Evolutionary conservation across 2,113 vertebrate species (phyloP).

Genomic region (Tricholaema leucomelas): DNA sequence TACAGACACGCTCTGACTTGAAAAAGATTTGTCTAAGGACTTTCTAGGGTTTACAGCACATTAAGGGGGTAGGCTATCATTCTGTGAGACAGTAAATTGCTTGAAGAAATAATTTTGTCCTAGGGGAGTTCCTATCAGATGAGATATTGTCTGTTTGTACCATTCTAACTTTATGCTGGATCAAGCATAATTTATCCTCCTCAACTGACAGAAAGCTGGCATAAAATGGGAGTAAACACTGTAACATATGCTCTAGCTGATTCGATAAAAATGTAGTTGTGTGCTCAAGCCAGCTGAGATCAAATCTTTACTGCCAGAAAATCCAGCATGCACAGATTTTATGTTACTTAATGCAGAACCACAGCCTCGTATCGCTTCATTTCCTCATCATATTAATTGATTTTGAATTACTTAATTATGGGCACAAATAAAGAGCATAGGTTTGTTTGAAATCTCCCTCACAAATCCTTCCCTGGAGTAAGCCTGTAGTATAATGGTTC

Average conservation of each 20-base stretch:
- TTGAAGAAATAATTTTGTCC: slow-evolving; percentile 39
- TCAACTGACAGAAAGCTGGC: slow-evolving; percentile 34
- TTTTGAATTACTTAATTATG: neutral
- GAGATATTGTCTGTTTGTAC: slow-evolving; percentile 10
- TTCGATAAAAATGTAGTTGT: neutral
- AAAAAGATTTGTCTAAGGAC: slow-evolving; percentile 8
- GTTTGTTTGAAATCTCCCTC: neutral
- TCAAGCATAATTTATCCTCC: neutral
- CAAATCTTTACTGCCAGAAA: slow-evolving; percentile 28
- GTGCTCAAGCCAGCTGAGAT: slow-evolving; percentile 3
- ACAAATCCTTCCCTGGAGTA: neutral
- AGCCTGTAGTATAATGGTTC: neutral
- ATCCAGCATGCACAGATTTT: neutral
- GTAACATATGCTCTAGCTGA: slow-evolving; percentile 44
- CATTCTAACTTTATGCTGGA: slow-evolving; percentile 12
- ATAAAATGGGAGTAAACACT: slow-evolving; percentile 25
- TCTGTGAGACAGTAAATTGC: neutral
- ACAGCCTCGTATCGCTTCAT: neutral
- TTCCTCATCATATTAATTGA: neutral
- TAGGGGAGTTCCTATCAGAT: slow-evolving; percentile 4
- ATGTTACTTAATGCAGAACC: neutral
- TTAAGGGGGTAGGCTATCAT: neutral
- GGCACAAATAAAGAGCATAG: neutral
- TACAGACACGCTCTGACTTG: neutral
- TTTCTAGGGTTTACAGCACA: neutral